Base-by-base conservation (phyloP, 2,888 invertebrate genomes). In the Balanococcus diminutus region DNA sequence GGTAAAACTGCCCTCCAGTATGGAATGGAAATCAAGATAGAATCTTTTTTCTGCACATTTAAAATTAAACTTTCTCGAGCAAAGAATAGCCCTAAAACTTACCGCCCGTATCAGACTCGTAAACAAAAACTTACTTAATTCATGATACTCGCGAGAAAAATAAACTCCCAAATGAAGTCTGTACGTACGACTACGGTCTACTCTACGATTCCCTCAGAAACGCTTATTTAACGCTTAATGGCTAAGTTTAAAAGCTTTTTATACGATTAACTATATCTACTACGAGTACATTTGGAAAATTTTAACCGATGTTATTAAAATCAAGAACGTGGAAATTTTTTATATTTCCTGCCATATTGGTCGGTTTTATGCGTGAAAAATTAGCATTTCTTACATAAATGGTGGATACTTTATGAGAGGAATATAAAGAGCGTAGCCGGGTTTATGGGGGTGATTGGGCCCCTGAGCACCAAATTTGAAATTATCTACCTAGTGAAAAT, bases 131-230 rank as follows among this genome's bases (percentile, higher is more conserved):
- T 79, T 36, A 79, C 75, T 79, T 36, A 79, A 79, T 79, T 79
- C 75, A 79, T 79, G 32, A 79, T 79, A 36, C 75, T 79, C 75
- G 36, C 75, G 75, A 79, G 75, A 79, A 79, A 79, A 79, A 79
- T 79, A 32, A 79, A 79, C 75, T 79, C 75, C 36, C 75, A 79
- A 79, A 79, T 79, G 75, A 79, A 36, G 75, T 79, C 75, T 67
- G 28, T 61, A 9, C 14, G 5, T 79, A 79, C 56, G 56, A 22
- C 56, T 5, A 56, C 22, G 8, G 0, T 22, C 19, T 8, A 9
- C 36, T 19, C n/a, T 36, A 36, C 22, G 8, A 2, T 22, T 36
- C 16, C 22, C 36, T 19, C 36, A n/a, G 28, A 32, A 79, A 79
- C 36, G 28, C 11, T 79, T 79, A 36, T 79, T 79, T 31, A 79